Percentiles rank a stretch among this genome's conserved stretches.
phyloP scores from a whole-genome alignment of 2,113 vertebrate species.

The Furnarius figulus region DNA sequence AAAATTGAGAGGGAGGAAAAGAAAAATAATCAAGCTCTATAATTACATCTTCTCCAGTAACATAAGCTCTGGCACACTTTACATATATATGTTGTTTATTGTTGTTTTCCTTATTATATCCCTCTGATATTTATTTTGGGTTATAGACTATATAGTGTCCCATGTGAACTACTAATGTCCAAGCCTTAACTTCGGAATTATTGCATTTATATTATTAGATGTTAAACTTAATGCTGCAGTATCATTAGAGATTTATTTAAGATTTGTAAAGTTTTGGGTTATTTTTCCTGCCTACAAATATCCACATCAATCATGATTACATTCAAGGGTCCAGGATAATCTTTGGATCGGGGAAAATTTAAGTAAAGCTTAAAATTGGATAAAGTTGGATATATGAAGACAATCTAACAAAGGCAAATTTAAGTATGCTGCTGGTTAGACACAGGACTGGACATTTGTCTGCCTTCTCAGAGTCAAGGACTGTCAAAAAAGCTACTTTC shows the following conservation, averaged over 20 bases:
- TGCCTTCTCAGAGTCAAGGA: neutral
- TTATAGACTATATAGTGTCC: neutral
- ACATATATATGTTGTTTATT: neutral
- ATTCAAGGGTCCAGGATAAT: neutral
- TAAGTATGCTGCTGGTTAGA: neutral
- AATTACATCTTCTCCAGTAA: neutral
- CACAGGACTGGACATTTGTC: neutral
- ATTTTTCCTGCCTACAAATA: neutral
- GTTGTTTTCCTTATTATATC: neutral
- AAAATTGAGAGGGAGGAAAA: fast-evolving
- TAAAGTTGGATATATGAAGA: neutral
- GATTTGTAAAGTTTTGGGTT: neutral
- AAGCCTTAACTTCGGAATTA: neutral
- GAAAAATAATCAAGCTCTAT: neutral
- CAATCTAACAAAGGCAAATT: neutral
- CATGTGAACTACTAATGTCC: neutral
- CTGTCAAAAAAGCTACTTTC: neutral
- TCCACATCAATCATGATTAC: neutral
- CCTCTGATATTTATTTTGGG: neutral
- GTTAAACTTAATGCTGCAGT: neutral
- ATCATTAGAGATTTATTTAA: neutral
- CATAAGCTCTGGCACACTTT: neutral
- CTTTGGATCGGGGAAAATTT: neutral
- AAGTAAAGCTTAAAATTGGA: neutral
- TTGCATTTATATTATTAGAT: neutral